phyloP scores from a whole-genome alignment of 2,113 vertebrate species.

The Stegastes partitus region DNA sequence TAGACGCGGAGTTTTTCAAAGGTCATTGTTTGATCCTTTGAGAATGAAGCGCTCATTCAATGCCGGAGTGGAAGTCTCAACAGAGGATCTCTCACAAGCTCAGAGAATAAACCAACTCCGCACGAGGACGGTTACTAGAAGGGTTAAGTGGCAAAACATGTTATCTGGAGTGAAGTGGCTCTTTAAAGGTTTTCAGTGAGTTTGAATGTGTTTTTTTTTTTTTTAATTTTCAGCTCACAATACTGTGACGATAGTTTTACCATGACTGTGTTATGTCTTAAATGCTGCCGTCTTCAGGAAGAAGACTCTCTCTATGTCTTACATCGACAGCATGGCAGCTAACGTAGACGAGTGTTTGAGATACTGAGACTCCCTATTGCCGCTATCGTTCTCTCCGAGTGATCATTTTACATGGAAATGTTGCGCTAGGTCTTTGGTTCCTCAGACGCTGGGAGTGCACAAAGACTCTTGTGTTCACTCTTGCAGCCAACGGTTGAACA shows the following conservation, averaged over 20 bases:
- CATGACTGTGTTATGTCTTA: too few relatives aligned
- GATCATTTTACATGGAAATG: too few relatives aligned
- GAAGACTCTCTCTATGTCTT: too few relatives aligned
- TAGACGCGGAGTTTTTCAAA: neutral
- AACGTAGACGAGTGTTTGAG: too few relatives aligned
- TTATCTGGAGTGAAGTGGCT: neutral
- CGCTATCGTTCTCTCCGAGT: too few relatives aligned
- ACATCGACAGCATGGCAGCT: too few relatives aligned
- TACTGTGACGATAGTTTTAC: neutral
- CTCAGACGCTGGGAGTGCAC: too few relatives aligned
- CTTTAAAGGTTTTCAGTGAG: neutral
- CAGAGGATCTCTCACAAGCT: neutral
- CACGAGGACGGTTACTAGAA: neutral
- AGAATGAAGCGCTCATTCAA: neutral
- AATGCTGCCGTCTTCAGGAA: neutral
- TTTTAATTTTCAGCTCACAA: neutral
- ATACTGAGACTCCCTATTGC: too few relatives aligned
- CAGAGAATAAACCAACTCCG: neutral
- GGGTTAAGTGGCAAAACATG: neutral
- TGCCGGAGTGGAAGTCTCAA: neutral
- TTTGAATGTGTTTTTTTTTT: neutral
- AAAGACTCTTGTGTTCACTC: too few relatives aligned
- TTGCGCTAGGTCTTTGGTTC: too few relatives aligned
- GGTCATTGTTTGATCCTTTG: slow-evolving; percentile 3
- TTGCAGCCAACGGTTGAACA: too few relatives aligned